phyloP scores from a whole-genome alignment of 2,113 vertebrate genomes.

The Apeltes quadracus region DNA sequence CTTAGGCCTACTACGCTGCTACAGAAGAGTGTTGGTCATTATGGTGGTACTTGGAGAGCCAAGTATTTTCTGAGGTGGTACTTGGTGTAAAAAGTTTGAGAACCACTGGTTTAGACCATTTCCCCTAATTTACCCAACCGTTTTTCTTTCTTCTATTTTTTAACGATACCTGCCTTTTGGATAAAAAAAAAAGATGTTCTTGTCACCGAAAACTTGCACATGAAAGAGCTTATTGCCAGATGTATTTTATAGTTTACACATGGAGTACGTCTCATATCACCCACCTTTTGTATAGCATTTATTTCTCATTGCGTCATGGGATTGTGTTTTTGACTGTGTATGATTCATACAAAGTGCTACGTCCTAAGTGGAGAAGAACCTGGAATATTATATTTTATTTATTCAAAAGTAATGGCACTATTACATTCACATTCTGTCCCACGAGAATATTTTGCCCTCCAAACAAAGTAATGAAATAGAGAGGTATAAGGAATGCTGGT shows the following conservation, averaged over 20 bases:
- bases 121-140: background rate
- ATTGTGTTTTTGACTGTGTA: too few species aligned
- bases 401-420: background rate
- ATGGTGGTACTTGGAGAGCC: too few species aligned
- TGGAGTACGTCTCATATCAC: background rate
- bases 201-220: background rate
- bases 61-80: too few species aligned
- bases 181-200: background rate
- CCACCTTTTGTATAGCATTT: background rate
- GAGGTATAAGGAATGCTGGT: background rate
- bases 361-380: too few species aligned
- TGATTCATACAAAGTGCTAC: too few species aligned
- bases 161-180: background rate
- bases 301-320: background rate
- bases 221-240: slow-evolving; percentile 5
- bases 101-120: too few species aligned
- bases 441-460: slow-evolving; percentile 1
- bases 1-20: too few species aligned
- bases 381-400: background rate
- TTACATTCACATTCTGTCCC: background rate
- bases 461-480: background rate
- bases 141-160: background rate
- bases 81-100: too few species aligned
- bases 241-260: background rate
- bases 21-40: too few species aligned